These are phyloP conservation scores for Tricholauxania praeusta DNA, from an alignment of 2,888 invertebrate species.

Conservation along the genomic window DNA sequence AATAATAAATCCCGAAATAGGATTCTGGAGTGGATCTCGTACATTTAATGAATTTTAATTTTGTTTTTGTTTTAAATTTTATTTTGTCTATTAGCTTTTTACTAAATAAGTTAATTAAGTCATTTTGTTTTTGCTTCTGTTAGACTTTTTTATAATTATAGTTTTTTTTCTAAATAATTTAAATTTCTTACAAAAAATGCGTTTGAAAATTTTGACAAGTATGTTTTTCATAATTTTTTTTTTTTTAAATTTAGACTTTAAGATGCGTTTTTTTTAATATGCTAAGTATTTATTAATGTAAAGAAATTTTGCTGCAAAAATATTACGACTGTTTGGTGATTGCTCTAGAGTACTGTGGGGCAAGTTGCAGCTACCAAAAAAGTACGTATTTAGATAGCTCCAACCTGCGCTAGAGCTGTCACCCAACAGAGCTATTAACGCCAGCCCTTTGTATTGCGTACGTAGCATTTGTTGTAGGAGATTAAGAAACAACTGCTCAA, in stretches of 20 bases:
- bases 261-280: neutral
- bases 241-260: constrained; percentile 2
- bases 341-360: too few relatives aligned
- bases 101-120: neutral
- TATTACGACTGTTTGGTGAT: too few relatives aligned
- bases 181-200: neutral
- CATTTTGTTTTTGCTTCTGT: constrained; percentile 5
- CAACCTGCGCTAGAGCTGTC: too few relatives aligned
- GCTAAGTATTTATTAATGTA: neutral
- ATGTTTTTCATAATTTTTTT: neutral
- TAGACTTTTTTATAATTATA: neutral
- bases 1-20: constrained; percentile 32
- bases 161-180: neutral
- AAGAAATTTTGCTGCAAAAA: too few relatives aligned
- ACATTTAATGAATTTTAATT: constrained; percentile 29
- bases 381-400: too few relatives aligned
- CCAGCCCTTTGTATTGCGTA: neutral
- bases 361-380: too few relatives aligned
- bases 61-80: neutral
- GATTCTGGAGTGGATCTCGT: constrained; percentile 34
- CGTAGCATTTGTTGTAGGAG: too few relatives aligned
- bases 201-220: constrained; percentile 2
- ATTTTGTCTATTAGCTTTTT: neutral
- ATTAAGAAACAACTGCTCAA: too few relatives aligned
- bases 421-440: neutral